These are phyloP conservation scores for Palloptera scutellata DNA, from an alignment of 2,888 invertebrate genomes.

Conservation along the genomic window DNA sequence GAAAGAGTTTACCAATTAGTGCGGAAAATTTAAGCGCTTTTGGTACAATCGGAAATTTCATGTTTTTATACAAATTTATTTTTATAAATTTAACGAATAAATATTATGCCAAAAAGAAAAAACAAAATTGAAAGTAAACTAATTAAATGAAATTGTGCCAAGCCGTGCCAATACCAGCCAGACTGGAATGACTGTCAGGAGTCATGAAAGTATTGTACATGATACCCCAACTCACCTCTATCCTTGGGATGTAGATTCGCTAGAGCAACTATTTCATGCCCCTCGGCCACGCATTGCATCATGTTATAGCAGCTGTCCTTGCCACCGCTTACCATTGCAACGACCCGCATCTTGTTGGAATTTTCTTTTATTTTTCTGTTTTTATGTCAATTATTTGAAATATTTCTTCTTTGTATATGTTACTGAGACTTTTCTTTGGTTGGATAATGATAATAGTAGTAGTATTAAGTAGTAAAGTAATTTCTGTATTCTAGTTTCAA, in stretches of 20 bases:
- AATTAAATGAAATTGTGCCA: neutral
- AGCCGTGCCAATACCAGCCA: neutral
- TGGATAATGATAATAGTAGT: no score
- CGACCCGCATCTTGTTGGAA: conserved; percentile 76
- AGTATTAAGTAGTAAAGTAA: no score
- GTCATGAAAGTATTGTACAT: no score
- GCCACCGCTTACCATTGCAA: conserved; percentile 94
- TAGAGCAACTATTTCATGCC: conserved; percentile 91
- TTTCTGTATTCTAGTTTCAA: no score
- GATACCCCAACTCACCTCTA: conserved; percentile 70
- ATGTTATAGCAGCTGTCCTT: conserved; percentile 99
- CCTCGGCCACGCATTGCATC: conserved; percentile 96
- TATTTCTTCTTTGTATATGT: neutral
- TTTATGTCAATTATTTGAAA: neutral
- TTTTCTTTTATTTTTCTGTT: conserved; percentile 7
- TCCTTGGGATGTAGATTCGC: conserved; percentile 91
- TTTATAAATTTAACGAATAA: neutral
- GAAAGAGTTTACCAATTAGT: neutral
- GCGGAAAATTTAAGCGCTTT: no score
- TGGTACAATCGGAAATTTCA: neutral
- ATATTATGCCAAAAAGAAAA: neutral
- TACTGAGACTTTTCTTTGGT: no score
- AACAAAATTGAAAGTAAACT: neutral
- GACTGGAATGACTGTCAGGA: no score
- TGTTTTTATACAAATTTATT: neutral